These are phyloP conservation scores for Ursus arctos DNA, from an alignment of 2,113 vertebrate genomes.

Conservation along the genomic window DNA sequence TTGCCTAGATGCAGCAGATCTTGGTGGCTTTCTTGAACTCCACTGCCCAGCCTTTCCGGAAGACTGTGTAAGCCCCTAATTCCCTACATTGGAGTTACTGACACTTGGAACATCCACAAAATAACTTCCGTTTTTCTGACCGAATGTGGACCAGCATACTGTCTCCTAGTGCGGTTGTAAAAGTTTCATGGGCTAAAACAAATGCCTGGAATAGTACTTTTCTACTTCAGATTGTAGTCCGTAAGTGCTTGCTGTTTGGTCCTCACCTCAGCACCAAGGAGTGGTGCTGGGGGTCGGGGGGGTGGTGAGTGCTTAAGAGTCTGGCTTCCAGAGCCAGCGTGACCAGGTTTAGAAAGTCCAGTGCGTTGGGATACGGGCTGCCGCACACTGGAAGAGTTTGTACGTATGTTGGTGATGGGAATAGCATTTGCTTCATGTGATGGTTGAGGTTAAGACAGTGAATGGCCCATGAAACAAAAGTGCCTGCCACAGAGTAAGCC, in stretches of 20 bases:
- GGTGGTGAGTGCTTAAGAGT: background rate
- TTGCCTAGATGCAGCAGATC: background rate
- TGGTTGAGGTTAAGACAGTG: background rate
- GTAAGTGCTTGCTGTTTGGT: background rate
- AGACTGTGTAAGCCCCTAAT: background rate
- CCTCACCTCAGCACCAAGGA: background rate
- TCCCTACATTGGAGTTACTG: background rate
- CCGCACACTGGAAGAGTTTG: background rate
- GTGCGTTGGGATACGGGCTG: background rate
- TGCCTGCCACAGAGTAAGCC: background rate
- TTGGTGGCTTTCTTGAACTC: background rate
- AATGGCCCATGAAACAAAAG: background rate
- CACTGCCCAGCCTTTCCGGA: background rate
- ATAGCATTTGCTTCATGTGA: background rate
- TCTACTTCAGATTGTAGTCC: background rate
- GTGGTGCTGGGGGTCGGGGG: fast-evolving
- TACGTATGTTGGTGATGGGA: background rate
- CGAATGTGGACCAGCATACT: background rate
- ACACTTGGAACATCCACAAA: background rate
- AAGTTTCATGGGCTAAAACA: background rate
- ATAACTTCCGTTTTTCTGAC: background rate
- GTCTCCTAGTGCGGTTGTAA: background rate
- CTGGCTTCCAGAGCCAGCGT: background rate
- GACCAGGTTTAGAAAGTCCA: background rate
- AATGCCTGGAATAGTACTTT: background rate